These are phyloP conservation scores for Geococcyx californianus DNA, from an alignment of 2,113 vertebrate genomes.

Conservation along the genomic window DNA sequence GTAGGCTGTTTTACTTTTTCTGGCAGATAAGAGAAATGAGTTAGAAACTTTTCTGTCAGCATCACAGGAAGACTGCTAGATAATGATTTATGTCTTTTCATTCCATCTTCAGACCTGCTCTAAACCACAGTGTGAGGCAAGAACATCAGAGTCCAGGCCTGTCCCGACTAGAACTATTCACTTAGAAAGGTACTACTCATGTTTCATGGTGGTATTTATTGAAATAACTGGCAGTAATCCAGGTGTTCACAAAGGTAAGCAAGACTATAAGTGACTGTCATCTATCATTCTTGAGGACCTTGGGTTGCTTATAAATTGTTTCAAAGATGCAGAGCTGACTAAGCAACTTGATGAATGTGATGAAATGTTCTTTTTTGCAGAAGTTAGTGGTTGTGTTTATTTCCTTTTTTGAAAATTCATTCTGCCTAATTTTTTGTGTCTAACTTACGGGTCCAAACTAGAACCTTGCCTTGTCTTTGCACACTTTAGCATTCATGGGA, in stretches of 20 bases:
- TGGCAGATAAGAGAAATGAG: neutral
- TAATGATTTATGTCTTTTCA: neutral
- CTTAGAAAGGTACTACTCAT: neutral
- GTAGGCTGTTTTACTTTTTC: neutral
- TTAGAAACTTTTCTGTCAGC: neutral
- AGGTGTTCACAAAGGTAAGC: neutral
- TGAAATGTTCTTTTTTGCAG: neutral
- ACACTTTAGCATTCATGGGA: neutral
- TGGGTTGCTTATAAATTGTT: neutral
- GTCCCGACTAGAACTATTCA: neutral
- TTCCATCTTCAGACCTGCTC: neutral
- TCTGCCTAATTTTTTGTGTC: neutral
- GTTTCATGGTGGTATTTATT: neutral
- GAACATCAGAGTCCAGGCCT: neutral
- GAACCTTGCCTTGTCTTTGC: neutral
- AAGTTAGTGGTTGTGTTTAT: rapidly evolving
- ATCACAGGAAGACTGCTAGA: neutral
- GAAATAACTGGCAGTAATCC: neutral
- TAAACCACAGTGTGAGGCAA: neutral
- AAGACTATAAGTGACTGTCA: neutral
- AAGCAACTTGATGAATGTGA: neutral
- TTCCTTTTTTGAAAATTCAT: neutral
- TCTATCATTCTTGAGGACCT: neutral
- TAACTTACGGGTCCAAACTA: neutral
- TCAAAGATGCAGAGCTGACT: neutral